Base-by-base conservation (phyloP, 1,140 invertebrate species). In the Leucophenga varia region DNA sequence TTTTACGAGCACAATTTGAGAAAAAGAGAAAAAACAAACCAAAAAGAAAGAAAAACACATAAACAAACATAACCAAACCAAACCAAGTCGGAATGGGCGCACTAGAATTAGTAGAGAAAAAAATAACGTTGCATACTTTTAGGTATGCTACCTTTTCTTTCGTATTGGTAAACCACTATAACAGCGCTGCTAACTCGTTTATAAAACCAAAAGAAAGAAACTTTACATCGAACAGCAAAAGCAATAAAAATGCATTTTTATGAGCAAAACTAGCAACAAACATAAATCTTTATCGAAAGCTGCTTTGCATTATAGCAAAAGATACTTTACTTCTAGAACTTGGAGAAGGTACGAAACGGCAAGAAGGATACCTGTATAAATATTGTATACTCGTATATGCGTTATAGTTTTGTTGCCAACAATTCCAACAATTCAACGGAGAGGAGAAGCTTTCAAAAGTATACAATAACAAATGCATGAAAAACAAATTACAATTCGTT, bases 171-270 rank as follows among this genome's bases (percentile, higher is more conserved):
- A n/a, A n/a, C n/a, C n/a, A n/a, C n/a, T n/a, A n/a, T n/a, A n/a
- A n/a, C n/a, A n/a, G n/a, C n/a, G n/a, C n/a, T n/a, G n/a, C n/a
- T n/a, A n/a, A n/a, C n/a, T n/a, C n/a, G n/a, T n/a, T n/a, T n/a
- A n/a, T n/a, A n/a, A n/a, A n/a, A n/a, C n/a, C n/a, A n/a, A n/a
- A n/a, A n/a, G n/a, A n/a, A n/a, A n/a, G n/a, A n/a, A n/a, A n/a
- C n/a, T n/a, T n/a, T n/a, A n/a, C n/a, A n/a, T n/a, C n/a, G n/a
- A 52, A 51, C 56, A 44, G 56, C 36, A 44, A 57, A 60, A 61
- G 63, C 63, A 67, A 67, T 67, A 67, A 67, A 67, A 67, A 68
- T 67, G 56, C 64, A 67, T 67, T 67, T 67, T 67, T 67, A 67
- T 67, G 63, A 67, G 63, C 63, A 67, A 68, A 67, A 67, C 63